Base-by-base conservation (phyloP, 2,888 invertebrate species). In the Caenorhabditis sp. region DNA sequence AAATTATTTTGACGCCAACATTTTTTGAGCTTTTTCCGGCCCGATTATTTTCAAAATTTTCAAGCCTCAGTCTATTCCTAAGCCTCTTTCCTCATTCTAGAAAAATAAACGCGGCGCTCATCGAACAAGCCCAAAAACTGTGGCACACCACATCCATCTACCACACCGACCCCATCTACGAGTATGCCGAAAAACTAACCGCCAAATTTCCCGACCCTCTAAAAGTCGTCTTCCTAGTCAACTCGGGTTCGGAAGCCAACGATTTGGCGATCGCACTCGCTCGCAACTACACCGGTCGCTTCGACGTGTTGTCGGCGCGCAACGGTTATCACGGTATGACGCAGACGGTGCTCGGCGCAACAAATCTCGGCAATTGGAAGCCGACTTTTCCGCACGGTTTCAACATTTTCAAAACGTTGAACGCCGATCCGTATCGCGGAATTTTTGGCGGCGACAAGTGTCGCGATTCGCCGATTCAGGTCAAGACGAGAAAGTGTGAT, bases 161-260 rank as follows among this genome's bases (percentile, higher is more conserved):
- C 88, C 91, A 93, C 87, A 94, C 96, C 88, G 93, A 94, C 5
- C 93, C 92, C 88, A 92, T 97, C 69, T 94, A 95, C 82, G 94
- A 96, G 88, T 99, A 96, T 88, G 93, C 94, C 0, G 92, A 93
- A 84, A 92, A 93, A 86, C 90, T 99, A 66, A 91, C 92, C 0
- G 89, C 91, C 0, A 95, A 93, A 87, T 89, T 97, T 75, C 95
- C 97, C 0, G 93, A 92, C 10, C 91, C 94, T 82, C 90, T 97
- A 43, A 95, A 94, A 90, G 93, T 93, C 27, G 93, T 94, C 1
- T 96, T 95, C 88, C 92, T 97, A 83, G 93, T 95, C 0, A 97
- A 97, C 89, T 97, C 96, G 85, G 97, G 97, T 0, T 94, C 95
- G 5, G 97, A 99, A 89, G 97, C 97, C 0, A 97, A 97, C 87